A percentile compares a stretch with the other conserved stretches of the same genome.
Conservation (phyloP, 2,888 invertebrate genomes). For the Flexamia atlantica region DNA sequence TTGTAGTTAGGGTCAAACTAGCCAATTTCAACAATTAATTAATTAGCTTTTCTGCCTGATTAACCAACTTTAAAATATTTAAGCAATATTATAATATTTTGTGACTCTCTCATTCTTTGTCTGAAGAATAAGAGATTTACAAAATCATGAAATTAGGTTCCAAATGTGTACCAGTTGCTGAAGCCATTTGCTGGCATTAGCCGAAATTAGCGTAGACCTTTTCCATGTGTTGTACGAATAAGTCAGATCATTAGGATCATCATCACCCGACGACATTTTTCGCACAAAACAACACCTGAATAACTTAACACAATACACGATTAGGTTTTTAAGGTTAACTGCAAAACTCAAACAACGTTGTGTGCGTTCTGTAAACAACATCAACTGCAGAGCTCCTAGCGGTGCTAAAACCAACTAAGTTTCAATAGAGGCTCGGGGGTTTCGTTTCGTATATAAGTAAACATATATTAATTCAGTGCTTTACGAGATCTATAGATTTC, state of each 20-base stretch:
- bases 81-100: no score
- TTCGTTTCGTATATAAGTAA: slow-evolving; percentile 7
- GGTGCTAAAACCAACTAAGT: slow-evolving; percentile 7
- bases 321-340: slow-evolving; percentile 5
- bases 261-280: background rate
- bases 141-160: slow-evolving; percentile 7
- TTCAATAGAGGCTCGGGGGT: background rate
- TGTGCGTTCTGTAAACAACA: background rate
- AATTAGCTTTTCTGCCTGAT: no score
- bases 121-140: background rate
- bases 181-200: slow-evolving; percentile 5
- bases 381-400: background rate
- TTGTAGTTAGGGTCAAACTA: no score
- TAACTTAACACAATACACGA: background rate
- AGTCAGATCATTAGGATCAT: slow-evolving; percentile 7
- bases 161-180: background rate
- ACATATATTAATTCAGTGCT: slow-evolving; percentile 2
- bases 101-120: slow-evolving; percentile 2
- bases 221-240: background rate
- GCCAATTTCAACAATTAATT: no score
- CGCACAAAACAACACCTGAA: background rate
- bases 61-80: no score
- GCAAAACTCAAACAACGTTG: slow-evolving; percentile 14
- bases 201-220: background rate
- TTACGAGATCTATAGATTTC: slow-evolving; percentile 29